phyloP scores from a whole-genome alignment of 2,888 invertebrate genomes.

The Meiosimyza platycephala region DNA sequence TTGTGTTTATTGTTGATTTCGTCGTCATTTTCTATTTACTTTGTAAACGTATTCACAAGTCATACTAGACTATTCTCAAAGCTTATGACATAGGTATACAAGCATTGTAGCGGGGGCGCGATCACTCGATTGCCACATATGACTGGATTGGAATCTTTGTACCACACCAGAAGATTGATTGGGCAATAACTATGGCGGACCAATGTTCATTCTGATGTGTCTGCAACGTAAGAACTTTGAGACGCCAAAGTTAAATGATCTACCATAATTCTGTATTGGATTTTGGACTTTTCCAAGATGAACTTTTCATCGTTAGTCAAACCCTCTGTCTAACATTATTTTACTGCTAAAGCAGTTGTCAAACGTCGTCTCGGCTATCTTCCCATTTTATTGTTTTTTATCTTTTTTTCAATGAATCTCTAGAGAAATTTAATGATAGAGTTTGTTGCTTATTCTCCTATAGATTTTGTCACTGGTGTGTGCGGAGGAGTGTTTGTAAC shows the following conservation, averaged over 20 bases:
- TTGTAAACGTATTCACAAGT: conserved; percentile 21
- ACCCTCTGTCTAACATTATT: no score
- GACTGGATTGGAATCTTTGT: background rate
- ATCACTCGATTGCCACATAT: conserved; percentile 14
- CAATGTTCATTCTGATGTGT: conserved; percentile 4
- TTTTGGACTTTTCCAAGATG: conserved; percentile 3
- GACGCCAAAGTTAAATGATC: background rate
- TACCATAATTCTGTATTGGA: conserved; percentile 12
- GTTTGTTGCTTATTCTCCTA: background rate
- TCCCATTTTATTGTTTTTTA: conserved; percentile 6
- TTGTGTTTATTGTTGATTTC: conserved; percentile 4
- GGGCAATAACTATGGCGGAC: conserved; percentile 1
- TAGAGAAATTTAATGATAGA: conserved; percentile 22
- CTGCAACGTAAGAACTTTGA: conserved; percentile 27
- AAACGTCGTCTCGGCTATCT: no score
- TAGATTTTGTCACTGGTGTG: background rate
- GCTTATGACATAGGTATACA: background rate
- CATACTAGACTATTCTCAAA: background rate
- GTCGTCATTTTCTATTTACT: conserved; percentile 18
- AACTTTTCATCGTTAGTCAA: no score
- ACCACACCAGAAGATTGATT: background rate
- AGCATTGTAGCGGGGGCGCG: conserved; percentile 25
- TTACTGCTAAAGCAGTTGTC: no score
- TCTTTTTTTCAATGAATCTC: background rate
- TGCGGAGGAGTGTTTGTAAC: conserved; percentile 12